These are phyloP conservation scores for Sebastes melanostomus DNA, from an alignment of 2,797 vertebrate species.

Conservation along the genomic window DNA sequence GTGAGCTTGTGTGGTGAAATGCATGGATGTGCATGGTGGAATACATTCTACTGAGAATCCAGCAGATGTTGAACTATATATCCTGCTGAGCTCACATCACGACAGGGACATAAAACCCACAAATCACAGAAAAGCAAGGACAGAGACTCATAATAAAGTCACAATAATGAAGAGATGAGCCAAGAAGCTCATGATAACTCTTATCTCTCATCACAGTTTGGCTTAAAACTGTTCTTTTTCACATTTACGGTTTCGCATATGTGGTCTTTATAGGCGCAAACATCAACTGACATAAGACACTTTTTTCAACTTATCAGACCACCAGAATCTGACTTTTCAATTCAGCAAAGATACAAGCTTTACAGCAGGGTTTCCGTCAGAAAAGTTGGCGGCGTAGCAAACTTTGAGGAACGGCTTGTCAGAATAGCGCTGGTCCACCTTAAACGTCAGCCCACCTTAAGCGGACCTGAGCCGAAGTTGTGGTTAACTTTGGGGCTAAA, in stretches of 20 bases:
- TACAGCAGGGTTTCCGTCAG: neutral
- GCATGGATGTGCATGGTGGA: neutral
- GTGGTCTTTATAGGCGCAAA: neutral
- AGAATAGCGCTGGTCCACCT: too few species aligned
- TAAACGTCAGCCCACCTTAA: too few species aligned
- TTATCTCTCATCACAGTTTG: neutral
- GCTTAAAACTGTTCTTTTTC: neutral
- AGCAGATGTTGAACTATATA: slow-evolving; percentile 15
- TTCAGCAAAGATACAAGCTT: neutral
- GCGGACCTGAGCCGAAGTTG: too few species aligned
- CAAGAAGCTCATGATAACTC: neutral
- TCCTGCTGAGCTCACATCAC: slow-evolving; percentile 10
- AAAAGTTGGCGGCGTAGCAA: too few species aligned
- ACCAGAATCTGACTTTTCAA: neutral
- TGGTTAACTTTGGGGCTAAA: too few species aligned
- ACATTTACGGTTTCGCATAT: neutral
- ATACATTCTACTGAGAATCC: neutral
- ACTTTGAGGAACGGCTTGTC: too few species aligned
- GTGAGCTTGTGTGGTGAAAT: slow-evolving; percentile 10
- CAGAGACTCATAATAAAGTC: neutral
- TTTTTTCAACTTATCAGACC: neutral
- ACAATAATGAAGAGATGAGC: neutral
- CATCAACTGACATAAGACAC: neutral
- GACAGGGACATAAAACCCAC: slow-evolving; percentile 7
- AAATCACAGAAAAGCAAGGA: slow-evolving; percentile 15